A percentile compares a stretch with the other conserved stretches of the same genome.
Conservation (phyloP, 2,888 invertebrate species). For the Argyra leucocephala region DNA sequence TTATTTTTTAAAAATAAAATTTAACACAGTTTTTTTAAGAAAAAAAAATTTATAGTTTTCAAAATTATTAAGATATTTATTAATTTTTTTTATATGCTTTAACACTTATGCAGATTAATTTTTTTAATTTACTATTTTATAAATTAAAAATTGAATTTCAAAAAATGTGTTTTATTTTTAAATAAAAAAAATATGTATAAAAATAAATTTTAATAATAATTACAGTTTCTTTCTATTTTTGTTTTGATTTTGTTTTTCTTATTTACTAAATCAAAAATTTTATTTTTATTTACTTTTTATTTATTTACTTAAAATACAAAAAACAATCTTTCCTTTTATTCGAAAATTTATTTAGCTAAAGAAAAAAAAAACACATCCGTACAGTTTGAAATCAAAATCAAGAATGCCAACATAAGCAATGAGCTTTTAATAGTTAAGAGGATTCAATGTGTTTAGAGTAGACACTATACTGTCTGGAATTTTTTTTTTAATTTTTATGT, state of each 20-base stretch:
- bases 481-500: neutral
- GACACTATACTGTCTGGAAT: neutral
- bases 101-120: neutral
- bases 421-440: neutral
- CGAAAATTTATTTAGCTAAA: neutral
- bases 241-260: conserved; percentile 9
- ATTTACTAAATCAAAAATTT: neutral
- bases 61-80: neutral
- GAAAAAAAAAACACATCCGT: conserved; percentile 32
- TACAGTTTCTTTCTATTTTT: too few species aligned
- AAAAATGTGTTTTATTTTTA: neutral
- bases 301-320: too few species aligned
- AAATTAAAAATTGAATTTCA: neutral
- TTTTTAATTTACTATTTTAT: neutral
- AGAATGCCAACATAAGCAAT: conserved; percentile 40
- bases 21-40: neutral
- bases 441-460: too few species aligned
- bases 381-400: conserved; percentile 42
- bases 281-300: neutral
- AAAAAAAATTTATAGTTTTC: neutral
- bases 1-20: conserved; percentile 19
- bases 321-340: conserved; percentile 14
- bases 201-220: too few species aligned
- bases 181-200: conserved; percentile 8
- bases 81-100: too few species aligned